Percentiles rank a stretch among this genome's conserved stretches.
Conservation (phyloP, 2,113 vertebrate genomes). For the Odobenus rosmarus region DNA sequence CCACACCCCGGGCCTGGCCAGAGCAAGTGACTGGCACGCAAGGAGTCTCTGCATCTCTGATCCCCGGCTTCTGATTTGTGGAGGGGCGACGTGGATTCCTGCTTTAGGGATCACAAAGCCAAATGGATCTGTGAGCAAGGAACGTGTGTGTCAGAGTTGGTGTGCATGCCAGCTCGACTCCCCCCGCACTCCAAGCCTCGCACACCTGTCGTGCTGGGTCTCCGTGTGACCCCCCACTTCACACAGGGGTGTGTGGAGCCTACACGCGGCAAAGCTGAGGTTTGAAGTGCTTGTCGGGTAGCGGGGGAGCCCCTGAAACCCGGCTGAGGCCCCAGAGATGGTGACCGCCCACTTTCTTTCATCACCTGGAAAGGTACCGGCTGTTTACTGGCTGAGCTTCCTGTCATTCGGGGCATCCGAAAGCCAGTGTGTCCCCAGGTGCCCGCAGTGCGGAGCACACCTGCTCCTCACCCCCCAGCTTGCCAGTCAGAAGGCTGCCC, state of each 20-base stretch:
- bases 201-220: too few relatives aligned
- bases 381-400: not conserved
- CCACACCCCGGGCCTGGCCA: not conserved
- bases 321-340: not conserved
- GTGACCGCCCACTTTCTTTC: not conserved
- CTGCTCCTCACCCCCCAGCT: not conserved
- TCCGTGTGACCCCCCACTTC: rapidly evolving
- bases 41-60: not conserved
- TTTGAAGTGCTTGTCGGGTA: rapidly evolving
- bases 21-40: not conserved
- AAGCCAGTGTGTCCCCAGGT: not conserved
- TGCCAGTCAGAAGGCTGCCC: rapidly evolving
- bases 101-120: too few relatives aligned
- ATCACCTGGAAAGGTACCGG: rapidly evolving
- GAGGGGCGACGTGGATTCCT: rapidly evolving
- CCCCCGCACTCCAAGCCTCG: rapidly evolving
- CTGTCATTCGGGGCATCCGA: rapidly evolving
- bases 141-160: rapidly evolving
- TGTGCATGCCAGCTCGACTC: rapidly evolving
- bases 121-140: not conserved
- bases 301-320: not conserved
- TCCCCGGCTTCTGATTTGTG: not conserved
- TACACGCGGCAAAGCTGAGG: not conserved
- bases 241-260: not conserved
- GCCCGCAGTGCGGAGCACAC: rapidly evolving